phyloP scores from a whole-genome alignment of 2,797 vertebrate species.

The Alectoris magna region DNA sequence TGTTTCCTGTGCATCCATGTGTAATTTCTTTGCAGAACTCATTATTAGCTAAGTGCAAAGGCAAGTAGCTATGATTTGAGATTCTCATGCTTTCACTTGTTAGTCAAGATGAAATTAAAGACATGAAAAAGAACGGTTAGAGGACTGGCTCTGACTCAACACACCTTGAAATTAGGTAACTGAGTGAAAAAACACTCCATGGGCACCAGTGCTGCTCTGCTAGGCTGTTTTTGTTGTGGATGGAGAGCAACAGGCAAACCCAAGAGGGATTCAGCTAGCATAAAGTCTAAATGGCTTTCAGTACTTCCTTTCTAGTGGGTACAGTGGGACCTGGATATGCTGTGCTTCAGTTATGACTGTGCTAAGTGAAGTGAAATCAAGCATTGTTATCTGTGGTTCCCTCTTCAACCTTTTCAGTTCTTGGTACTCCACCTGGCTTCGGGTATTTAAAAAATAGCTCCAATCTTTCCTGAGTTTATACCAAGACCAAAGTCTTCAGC shows the following conservation, averaged over 20 bases:
- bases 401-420: not conserved
- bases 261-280: not conserved
- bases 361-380: not conserved
- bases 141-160: not conserved
- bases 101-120: constrained; percentile 29
- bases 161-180: not conserved
- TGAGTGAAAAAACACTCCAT: not conserved
- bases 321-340: not conserved
- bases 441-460: not conserved
- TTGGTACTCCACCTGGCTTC: not conserved
- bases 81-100: constrained; percentile 19
- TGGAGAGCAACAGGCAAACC: not conserved
- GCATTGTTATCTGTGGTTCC: accelerated
- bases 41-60: not conserved
- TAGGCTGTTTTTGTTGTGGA: accelerated
- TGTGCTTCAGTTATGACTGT: not conserved
- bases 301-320: not conserved
- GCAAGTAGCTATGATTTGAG: not conserved
- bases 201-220: not conserved
- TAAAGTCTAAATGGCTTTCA: not conserved
- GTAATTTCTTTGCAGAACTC: not conserved
- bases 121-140: not conserved
- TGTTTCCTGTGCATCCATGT: not conserved
- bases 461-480: not conserved
- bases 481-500: not conserved